A percentile compares a stretch with the other conserved stretches of the same genome.
These are phyloP conservation scores for Sinocyclocheilus maitianheensis DNA, from an alignment of 2,113 vertebrate genomes.

Conservation along the genomic window DNA sequence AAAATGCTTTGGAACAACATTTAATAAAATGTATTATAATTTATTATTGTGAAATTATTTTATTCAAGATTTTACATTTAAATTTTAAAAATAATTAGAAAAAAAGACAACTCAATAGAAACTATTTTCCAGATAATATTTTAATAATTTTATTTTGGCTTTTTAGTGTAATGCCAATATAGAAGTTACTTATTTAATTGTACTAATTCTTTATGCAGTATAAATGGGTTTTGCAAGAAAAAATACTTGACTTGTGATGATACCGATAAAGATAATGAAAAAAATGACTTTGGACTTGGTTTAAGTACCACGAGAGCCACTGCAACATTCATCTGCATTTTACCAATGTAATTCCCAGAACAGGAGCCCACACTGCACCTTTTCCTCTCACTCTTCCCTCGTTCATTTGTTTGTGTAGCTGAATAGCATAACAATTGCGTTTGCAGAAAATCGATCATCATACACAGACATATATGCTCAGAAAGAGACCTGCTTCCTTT, in stretches of 20 bases:
- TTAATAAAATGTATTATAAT: background rate
- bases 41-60: background rate
- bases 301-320: background rate
- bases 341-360: background rate
- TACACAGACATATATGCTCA: slow-evolving; percentile 4
- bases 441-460: slow-evolving; percentile 40
- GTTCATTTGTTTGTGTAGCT: slow-evolving; percentile 21
- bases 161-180: background rate
- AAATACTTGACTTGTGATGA: too few relatives aligned
- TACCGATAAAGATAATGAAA: background rate
- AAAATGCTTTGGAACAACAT: background rate
- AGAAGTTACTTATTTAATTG: too few relatives aligned
- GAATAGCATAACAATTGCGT: slow-evolving; percentile 22
- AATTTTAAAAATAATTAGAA: background rate
- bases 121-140: background rate
- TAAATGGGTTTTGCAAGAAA: too few relatives aligned
- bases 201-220: too few relatives aligned
- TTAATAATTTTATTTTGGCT: background rate
- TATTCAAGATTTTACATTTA: background rate
- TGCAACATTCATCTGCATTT: background rate
- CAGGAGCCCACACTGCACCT: background rate
- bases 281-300: background rate
- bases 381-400: slow-evolving; percentile 8
- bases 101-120: background rate
- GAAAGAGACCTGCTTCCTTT: slow-evolving; percentile 1